Evolutionary conservation across 2,888 invertebrate species (phyloP).

Genomic region (Rotaria socialis): DNA sequence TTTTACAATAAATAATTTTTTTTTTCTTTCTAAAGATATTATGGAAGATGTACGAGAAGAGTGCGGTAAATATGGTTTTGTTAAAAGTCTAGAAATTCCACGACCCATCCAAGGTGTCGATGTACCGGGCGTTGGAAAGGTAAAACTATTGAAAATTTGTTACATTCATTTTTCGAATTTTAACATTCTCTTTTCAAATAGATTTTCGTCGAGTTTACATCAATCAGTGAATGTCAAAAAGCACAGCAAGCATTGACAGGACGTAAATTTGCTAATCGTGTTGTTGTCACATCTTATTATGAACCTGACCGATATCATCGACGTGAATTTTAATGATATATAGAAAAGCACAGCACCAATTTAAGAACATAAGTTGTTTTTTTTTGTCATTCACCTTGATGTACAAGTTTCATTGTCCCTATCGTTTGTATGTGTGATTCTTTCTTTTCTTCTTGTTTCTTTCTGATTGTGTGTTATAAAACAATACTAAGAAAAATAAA

Average conservation of each 20-base stretch:
- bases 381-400: background rate
- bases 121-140: conserved; percentile 94
- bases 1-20: background rate
- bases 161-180: too few species aligned
- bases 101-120: conserved; percentile 91
- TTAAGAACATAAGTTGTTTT: too few species aligned
- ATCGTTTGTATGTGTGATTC: background rate
- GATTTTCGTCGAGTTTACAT: conserved; percentile 97
- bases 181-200: conserved; percentile 54
- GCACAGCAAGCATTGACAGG: conserved; percentile 95
- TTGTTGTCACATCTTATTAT: conserved; percentile 77
- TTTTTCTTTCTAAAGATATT: conserved; percentile 68
- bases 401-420: background rate
- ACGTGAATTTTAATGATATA: conserved; percentile 39
- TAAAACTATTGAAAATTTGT: conserved; percentile 54
- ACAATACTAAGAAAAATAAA: background rate
- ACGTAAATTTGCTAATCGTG: conserved; percentile 91
- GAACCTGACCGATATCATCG: conserved; percentile 46
- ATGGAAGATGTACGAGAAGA: conserved; percentile 96
- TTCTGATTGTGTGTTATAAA: background rate
- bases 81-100: conserved; percentile 93
- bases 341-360: too few species aligned
- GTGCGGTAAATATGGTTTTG: conserved; percentile 88
- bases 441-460: background rate
- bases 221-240: conserved; percentile 90